phyloP scores from a whole-genome alignment of 2,797 vertebrate species.

The Ctenopoma kingsleyae region DNA sequence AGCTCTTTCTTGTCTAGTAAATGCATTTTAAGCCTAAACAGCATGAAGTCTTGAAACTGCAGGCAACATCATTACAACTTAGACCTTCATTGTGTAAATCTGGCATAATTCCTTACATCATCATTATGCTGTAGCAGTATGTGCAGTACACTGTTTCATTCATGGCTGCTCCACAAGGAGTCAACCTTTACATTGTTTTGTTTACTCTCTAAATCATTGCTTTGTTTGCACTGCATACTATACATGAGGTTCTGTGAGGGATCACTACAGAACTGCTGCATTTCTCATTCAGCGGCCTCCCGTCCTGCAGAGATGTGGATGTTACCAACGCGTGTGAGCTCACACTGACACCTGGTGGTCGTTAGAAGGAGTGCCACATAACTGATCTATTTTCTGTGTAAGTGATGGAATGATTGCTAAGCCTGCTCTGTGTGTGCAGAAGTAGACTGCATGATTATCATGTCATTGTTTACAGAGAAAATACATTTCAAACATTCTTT shows the following conservation, averaged over 20 bases:
- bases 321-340: conserved; percentile 3
- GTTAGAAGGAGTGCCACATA: background rate
- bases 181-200: background rate
- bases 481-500: too few species aligned
- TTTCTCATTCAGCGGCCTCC: conserved; percentile 31
- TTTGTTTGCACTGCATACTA: conserved; percentile 17
- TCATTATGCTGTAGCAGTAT: background rate
- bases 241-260: conserved; percentile 13
- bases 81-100: background rate
- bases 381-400: background rate
- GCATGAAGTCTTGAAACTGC: background rate
- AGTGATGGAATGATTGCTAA: background rate
- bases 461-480: too few species aligned
- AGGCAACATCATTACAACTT: background rate
- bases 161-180: background rate
- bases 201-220: background rate
- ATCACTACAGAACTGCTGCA: conserved; percentile 27
- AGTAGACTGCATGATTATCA: background rate
- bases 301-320: conserved; percentile 35
- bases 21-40: conserved; percentile 6
- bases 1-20: conserved; percentile 1
- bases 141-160: conserved; percentile 3
- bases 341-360: conserved; percentile 61
- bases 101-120: background rate
- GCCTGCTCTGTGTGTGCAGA: background rate